Percentiles rank a stretch among this genome's conserved stretches.
phyloP scores from a whole-genome alignment of 2,888 invertebrate genomes.

The Lagria hirta region DNA sequence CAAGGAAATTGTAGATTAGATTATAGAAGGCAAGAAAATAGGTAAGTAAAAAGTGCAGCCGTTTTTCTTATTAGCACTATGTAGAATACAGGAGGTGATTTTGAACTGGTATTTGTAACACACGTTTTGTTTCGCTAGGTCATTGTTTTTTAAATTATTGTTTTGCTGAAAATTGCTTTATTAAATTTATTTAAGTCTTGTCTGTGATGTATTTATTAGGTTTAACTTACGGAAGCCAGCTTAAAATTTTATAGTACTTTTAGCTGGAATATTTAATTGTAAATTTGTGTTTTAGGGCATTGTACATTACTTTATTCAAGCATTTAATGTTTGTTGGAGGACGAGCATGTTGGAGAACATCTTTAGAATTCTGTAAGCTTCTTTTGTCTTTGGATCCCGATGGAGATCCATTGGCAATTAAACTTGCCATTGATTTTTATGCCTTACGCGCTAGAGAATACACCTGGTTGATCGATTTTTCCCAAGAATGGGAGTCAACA shows the following conservation, averaged over 20 bases:
- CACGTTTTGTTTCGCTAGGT: no score
- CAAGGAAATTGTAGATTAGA: conserved; percentile 74
- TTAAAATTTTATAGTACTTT: no score
- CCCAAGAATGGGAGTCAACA: conserved; percentile 60
- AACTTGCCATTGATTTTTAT: conserved; percentile 79
- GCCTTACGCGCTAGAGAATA: conserved; percentile 75
- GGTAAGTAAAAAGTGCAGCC: conserved; percentile 50
- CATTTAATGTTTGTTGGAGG: conserved; percentile 77
- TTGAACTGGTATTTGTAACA: no score
- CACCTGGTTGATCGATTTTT: conserved; percentile 61
- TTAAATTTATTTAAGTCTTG: no score
- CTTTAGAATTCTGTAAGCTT: conserved; percentile 84
- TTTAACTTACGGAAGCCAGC: no score
- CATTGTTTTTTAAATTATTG: no score
- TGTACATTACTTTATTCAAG: conserved; percentile 80
- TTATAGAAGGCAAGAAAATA: conserved; percentile 79
- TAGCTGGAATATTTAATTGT: conserved; percentile 1
- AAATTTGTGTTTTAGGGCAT: conserved; percentile 58
- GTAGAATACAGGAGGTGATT: no score
- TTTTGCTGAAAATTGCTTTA: no score
- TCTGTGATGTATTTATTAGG: no score
- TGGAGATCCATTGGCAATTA: conserved; percentile 73
- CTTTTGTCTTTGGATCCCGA: conserved; percentile 76
- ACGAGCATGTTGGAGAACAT: conserved; percentile 80
- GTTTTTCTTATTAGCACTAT: neutral